Evolutionary conservation across 2,113 vertebrate species (phyloP).

Genomic region (Oplegnathus fasciatus): DNA sequence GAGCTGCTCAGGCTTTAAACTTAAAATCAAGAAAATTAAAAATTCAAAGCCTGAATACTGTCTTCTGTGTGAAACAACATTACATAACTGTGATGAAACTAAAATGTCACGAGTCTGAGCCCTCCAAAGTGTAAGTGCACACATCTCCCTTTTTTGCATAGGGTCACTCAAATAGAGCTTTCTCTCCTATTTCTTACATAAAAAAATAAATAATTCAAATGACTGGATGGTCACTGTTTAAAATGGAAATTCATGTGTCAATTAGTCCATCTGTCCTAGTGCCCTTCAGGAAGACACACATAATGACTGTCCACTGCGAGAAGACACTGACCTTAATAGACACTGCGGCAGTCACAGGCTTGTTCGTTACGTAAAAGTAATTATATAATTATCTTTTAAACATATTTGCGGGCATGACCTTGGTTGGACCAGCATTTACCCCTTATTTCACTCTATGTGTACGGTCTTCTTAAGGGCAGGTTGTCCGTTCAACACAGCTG

Average conservation of each 20-base stretch:
- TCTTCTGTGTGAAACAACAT: background rate
- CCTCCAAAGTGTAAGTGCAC: background rate
- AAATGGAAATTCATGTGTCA: slow-evolving; percentile 7
- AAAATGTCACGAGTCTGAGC: background rate
- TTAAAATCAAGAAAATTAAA: slow-evolving; percentile 3
- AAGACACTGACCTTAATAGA: slow-evolving; percentile 3
- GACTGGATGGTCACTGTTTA: background rate
- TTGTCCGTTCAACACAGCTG: background rate
- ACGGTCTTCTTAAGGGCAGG: background rate
- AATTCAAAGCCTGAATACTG: background rate
- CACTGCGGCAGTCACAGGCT: background rate
- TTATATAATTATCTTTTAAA: slow-evolving; percentile 31
- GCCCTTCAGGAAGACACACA: slow-evolving; percentile 41
- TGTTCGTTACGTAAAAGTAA: slow-evolving; percentile 26
- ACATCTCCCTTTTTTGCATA: background rate
- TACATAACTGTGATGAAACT: background rate
- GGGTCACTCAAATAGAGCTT: slow-evolving; percentile 3
- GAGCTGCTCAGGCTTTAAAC: background rate
- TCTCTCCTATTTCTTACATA: background rate
- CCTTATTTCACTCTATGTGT: background rate
- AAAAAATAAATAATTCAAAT: background rate
- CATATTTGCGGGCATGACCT: background rate
- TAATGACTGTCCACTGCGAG: slow-evolving; percentile 2
- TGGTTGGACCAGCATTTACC: background rate
- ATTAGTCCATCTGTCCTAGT: slow-evolving; percentile 42